Percentiles rank a stretch among this genome's conserved stretches.
Evolutionary conservation across 2,113 vertebrate genomes (phyloP).

Genomic region (Scortum barcoo): DNA sequence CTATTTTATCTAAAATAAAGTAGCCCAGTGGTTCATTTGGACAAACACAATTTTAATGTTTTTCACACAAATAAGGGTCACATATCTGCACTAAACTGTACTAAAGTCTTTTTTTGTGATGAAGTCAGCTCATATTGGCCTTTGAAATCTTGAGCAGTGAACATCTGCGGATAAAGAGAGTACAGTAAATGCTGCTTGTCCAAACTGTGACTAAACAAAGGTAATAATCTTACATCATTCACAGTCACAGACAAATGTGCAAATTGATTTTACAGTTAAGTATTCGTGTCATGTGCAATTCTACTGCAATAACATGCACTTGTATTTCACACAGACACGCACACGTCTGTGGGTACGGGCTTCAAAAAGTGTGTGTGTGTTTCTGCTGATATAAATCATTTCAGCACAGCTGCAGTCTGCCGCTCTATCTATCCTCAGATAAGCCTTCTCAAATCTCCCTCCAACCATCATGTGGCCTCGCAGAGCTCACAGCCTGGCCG

Average conservation of each 20-base stretch:
- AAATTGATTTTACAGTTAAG: conserved; percentile 69
- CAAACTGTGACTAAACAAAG: conserved; percentile 44
- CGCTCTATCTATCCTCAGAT: conserved; percentile 82
- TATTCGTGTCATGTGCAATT: conserved; percentile 62
- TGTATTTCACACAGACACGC: conserved; percentile 59
- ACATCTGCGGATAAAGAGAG: conserved; percentile 44
- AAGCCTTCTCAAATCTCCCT: conserved; percentile 87
- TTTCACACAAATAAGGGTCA: background rate
- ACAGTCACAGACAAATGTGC: conserved; percentile 66
- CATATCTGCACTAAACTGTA: background rate
- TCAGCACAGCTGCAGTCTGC: conserved; percentile 83
- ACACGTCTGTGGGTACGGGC: conserved; percentile 49
- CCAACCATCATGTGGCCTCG: conserved; percentile 79
- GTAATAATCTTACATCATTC: conserved; percentile 41
- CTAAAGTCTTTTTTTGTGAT: too few species aligned
- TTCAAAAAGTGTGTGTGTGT: conserved; percentile 59
- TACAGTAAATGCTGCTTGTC: background rate
- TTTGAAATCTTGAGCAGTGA: conserved; percentile 27
- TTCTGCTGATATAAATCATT: conserved; percentile 84
- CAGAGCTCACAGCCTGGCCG: conserved; percentile 66
- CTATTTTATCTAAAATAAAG: background rate
- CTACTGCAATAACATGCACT: conserved; percentile 56
- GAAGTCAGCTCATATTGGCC: background rate
- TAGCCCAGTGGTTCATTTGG: background rate
- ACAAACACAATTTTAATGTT: too few species aligned